A percentile compares a stretch with the other conserved stretches of the same genome.
Evolutionary conservation across 2,113 vertebrate species (phyloP).

Genomic region (Xiphias gladius): DNA sequence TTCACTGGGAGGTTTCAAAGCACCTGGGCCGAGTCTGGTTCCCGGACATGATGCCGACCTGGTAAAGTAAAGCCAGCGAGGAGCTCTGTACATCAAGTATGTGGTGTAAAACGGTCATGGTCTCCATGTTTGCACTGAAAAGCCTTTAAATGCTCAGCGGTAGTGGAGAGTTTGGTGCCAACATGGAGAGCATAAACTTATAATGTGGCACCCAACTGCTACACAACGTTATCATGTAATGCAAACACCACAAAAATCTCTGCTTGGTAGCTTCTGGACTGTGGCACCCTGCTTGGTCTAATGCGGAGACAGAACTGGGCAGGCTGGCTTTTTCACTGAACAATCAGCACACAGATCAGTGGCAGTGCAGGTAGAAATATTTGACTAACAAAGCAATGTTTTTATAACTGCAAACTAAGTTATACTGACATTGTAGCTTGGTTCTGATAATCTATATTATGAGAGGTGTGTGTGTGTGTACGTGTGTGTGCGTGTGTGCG

Average conservation of each 20-base stretch:
- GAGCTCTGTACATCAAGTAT: neutral
- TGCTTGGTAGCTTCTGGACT: slow-evolving; percentile 19
- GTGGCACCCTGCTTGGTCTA: slow-evolving; percentile 10
- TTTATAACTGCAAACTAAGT: slow-evolving; percentile 53
- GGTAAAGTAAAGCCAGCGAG: slow-evolving; percentile 81
- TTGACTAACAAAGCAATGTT: slow-evolving; percentile 26
- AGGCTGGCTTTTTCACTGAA: slow-evolving; percentile 19
- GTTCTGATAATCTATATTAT: slow-evolving; percentile 26
- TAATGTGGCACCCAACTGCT: slow-evolving; percentile 21
- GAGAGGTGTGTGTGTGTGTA: slow-evolving; percentile 9
- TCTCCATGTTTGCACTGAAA: slow-evolving; percentile 45
- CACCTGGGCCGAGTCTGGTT: slow-evolving; percentile 98
- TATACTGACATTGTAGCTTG: slow-evolving; percentile 27
- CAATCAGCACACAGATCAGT: slow-evolving; percentile 16
- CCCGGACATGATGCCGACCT: slow-evolving; percentile 99
- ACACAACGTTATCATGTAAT: slow-evolving; percentile 13
- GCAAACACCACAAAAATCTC: slow-evolving; percentile 20
- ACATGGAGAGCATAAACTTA: slow-evolving; percentile 16
- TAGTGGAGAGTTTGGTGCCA: slow-evolving; percentile 37
- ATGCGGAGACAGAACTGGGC: neutral
- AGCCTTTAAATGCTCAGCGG: slow-evolving; percentile 21
- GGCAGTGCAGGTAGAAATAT: slow-evolving; percentile 20
- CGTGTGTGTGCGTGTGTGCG: neutral
- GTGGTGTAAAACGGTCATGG: neutral
- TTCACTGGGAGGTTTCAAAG: slow-evolving; percentile 98